Conservation (phyloP, 2,797 vertebrate genomes). For the Leuciscus waleckii region DNA sequence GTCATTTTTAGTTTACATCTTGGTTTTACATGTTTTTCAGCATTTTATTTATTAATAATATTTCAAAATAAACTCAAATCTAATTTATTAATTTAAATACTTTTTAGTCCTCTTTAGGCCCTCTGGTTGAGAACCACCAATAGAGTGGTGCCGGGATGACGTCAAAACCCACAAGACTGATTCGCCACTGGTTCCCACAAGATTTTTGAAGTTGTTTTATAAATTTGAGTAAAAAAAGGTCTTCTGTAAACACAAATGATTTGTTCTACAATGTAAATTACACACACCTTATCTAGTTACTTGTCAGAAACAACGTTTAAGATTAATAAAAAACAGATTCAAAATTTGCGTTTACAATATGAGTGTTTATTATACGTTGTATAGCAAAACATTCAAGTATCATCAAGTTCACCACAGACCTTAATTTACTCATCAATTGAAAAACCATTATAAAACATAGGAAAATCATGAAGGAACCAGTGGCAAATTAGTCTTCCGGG, state of each 20-base stretch:
- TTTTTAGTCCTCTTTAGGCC: neutral
- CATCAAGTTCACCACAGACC: neutral
- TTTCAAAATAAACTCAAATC: no score
- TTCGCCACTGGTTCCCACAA: neutral
- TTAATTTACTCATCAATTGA: neutral
- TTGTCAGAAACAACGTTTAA: no score
- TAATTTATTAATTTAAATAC: neutral
- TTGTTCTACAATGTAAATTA: neutral
- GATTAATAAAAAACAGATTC: no score
- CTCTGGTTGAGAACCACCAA: neutral
- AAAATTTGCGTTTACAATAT: no score
- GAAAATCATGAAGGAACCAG: neutral
- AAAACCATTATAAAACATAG: no score
- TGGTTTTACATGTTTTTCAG: neutral
- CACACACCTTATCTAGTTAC: neutral
- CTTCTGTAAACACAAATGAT: neutral
- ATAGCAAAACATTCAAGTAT: neutral
- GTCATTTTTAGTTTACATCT: neutral
- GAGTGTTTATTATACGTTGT: neutral
- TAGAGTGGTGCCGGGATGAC: no score
- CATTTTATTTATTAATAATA: neutral
- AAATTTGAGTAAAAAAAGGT: neutral
- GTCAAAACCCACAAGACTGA: neutral
- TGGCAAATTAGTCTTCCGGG: neutral
- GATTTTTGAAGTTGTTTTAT: neutral